Evolutionary conservation across 2,797 vertebrate species (phyloP).

Genomic region (Sebastes ruberrimus): DNA sequence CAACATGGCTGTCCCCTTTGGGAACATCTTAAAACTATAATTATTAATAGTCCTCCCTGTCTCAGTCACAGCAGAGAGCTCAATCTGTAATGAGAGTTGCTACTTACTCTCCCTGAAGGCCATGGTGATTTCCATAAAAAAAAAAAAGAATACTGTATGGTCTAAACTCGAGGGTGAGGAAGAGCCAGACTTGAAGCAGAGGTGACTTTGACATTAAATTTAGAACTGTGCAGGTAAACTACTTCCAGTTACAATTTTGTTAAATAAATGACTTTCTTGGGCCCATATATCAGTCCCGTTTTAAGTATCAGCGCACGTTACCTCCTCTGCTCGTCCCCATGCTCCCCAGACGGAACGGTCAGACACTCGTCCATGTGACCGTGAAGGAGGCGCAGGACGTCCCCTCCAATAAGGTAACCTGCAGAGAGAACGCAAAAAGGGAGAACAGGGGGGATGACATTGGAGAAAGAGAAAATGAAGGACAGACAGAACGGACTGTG

Average conservation of each 20-base stretch:
- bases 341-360: conserved; percentile 93
- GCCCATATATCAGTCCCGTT: neutral
- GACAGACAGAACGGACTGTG: neutral
- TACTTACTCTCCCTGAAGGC: neutral
- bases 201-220: neutral
- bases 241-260: neutral
- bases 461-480: neutral
- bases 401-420: conserved; percentile 95
- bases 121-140: neutral
- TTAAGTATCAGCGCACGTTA: conserved; percentile 45
- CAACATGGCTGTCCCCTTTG: conserved; percentile 26
- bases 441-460: neutral
- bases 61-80: conserved; percentile 29
- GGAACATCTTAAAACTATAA: conserved; percentile 44
- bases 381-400: conserved; percentile 92
- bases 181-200: neutral
- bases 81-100: conserved; percentile 16
- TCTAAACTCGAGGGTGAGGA: neutral
- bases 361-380: conserved; percentile 98
- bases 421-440: conserved; percentile 9
- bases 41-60: conserved; percentile 26
- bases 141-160: neutral
- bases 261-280: neutral
- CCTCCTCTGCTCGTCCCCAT: conserved; percentile 94
- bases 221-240: neutral